Conservation (phyloP, 2,797 vertebrate genomes). For the Glyptemys insculpta region DNA sequence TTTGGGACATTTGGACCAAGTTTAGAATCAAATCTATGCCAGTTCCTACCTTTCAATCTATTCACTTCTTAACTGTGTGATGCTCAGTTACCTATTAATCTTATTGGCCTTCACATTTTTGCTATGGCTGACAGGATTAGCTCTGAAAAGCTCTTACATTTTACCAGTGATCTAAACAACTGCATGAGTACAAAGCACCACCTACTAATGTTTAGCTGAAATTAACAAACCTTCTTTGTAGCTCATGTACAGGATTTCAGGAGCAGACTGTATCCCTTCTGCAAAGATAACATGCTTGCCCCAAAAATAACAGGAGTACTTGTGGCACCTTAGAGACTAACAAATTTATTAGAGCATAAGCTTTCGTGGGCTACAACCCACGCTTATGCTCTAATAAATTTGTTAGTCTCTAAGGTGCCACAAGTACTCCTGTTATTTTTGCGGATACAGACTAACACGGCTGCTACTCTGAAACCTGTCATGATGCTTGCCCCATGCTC, state of each 20-base stretch:
- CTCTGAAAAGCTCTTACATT: slow-evolving; percentile 51
- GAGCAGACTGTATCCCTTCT: not conserved
- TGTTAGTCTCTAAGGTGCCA: too few species aligned
- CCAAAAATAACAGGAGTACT: too few species aligned
- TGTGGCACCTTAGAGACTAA: too few species aligned
- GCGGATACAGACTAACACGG: too few species aligned
- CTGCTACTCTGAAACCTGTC: too few species aligned
- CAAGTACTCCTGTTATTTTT: too few species aligned
- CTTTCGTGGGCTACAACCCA: too few species aligned
- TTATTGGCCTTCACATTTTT: slow-evolving; percentile 37
- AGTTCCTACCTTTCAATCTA: slow-evolving; percentile 59
- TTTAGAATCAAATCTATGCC: slow-evolving; percentile 60
- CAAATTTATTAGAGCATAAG: too few species aligned
- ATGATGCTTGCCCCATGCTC: not conserved
- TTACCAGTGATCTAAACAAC: slow-evolving; percentile 61
- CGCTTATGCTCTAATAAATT: too few species aligned
- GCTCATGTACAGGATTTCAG: slow-evolving; percentile 4
- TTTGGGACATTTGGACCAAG: slow-evolving; percentile 29
- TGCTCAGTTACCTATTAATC: slow-evolving; percentile 4
- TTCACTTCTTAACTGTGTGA: slow-evolving; percentile 68
- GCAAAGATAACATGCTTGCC: not conserved
- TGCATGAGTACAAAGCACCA: slow-evolving; percentile 28
- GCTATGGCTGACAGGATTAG: slow-evolving; percentile 54
- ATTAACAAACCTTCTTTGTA: slow-evolving; percentile 29
- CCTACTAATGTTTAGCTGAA: slow-evolving; percentile 3